Evolutionary conservation across 2,888 invertebrate species (phyloP), one percentile per base, ranked within the genome.

Genomic region (Drosophila vallismaia): DNA sequence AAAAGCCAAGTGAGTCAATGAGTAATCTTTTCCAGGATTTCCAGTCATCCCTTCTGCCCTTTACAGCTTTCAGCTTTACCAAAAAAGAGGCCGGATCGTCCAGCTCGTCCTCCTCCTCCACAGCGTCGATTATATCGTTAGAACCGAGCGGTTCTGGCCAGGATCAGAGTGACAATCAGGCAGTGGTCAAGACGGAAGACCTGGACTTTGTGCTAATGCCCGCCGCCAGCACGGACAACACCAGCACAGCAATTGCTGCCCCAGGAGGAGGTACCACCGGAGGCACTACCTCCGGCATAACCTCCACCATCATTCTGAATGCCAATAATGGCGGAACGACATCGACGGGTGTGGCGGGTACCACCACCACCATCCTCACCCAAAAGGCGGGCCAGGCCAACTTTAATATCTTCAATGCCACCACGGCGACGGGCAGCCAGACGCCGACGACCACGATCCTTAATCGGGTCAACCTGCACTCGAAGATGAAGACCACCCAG

Each of bases 401-500:
- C 46, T 84, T 76, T 19, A 83, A 56, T 4, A 70, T 86, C 36
- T 86, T 86, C n/a, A 84, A 67, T 38, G 73, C 53, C n/a, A 60
- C 57, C 7, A 44, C 70, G 6, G 56, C 45, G 6, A 55, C 68
- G 3, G 54, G 55, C 14, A 54, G 66, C 36, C 64, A 62, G 36
- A 60, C 66, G 24, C 71, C 71, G 8, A 57, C 75, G 2, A 59
- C 82, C 14, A 73, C 85, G 10, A 31, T 84, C 26, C 33, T 85
- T 1, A 85, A 82, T 56, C 78, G 86, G n/a, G 76, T 86, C 19
- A 81, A 76, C 48, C 60, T 85, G 29, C 75, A 81, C 44, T 24
- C 81, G 0, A 80, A 82, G 14, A 62, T 89, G 38, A 89, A 89
- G 59, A 88, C 80, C 24, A 85, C 88, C 36, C 87, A 84, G 26